Percentiles rank a stretch among this genome's conserved stretches.
Evolutionary conservation across 2,797 vertebrate genomes (phyloP).

Genomic region (Cyclopterus lumpus): DNA sequence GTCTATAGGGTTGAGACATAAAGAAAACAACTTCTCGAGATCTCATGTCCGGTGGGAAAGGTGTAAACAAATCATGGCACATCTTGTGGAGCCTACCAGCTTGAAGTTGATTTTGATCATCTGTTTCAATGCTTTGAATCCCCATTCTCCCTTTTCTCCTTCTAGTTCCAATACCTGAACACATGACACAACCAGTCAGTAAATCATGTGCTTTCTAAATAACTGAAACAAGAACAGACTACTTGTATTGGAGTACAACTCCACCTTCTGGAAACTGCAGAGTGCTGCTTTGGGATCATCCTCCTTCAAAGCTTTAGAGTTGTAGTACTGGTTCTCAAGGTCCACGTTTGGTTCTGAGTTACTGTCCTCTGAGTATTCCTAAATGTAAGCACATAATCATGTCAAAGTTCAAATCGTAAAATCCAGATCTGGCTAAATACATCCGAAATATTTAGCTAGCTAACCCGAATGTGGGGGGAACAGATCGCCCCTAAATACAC

Average conservation of each 20-base stretch:
- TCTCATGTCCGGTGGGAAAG: not conserved
- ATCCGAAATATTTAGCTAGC: not conserved
- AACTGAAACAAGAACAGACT: not conserved
- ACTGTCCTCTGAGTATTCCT: slow-evolving; percentile 96
- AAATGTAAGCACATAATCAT: slow-evolving; percentile 18
- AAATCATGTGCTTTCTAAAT: not conserved
- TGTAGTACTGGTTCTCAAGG: slow-evolving; percentile 96
- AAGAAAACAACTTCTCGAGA: not conserved
- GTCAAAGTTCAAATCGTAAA: slow-evolving; percentile 2
- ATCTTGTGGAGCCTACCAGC: slow-evolving; percentile 85
- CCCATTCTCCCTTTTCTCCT: slow-evolving; percentile 99
- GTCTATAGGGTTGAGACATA: slow-evolving; percentile 82
- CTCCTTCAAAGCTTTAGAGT: slow-evolving; percentile 95
- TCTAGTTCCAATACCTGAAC: slow-evolving; percentile 96
- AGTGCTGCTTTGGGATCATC: slow-evolving; percentile 94
- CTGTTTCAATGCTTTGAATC: slow-evolving; percentile 99
- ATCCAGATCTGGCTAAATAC: not conserved
- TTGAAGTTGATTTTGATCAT: slow-evolving; percentile 99
- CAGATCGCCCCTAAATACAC: slow-evolving; percentile 1
- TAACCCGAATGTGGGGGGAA: not conserved
- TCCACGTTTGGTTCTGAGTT: slow-evolving; percentile 95
- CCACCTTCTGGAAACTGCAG: slow-evolving; percentile 94
- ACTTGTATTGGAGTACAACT: slow-evolving; percentile 27
- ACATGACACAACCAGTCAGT: slow-evolving; percentile 7
- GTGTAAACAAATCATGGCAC: not conserved